Evolutionary conservation across 2,113 vertebrate genomes (phyloP).

Genomic region (Corythornis madagascariensis): DNA sequence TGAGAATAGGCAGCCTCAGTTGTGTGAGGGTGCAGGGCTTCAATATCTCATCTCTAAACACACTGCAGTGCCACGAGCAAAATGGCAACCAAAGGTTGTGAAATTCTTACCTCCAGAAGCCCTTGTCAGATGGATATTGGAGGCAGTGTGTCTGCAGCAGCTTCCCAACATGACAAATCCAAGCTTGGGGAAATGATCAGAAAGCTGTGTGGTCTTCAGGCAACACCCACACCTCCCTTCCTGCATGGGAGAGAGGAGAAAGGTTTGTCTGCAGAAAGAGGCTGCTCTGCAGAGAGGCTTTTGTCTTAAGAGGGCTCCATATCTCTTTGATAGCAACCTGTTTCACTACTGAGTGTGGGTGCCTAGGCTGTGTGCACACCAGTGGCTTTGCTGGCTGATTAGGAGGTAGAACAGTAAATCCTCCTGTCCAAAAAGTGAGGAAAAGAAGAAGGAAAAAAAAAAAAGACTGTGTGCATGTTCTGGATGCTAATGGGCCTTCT

Average conservation of each 20-base stretch:
- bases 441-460: rapidly evolving
- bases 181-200: neutral
- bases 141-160: neutral
- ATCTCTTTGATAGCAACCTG: neutral
- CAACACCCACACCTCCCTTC: neutral
- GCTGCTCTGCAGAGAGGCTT: neutral
- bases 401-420: conserved; percentile 25
- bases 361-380: neutral
- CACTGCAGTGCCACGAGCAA: neutral
- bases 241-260: neutral
- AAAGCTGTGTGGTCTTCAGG: neutral
- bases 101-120: neutral
- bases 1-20: neutral
- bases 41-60: neutral
- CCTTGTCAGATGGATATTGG: neutral
- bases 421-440: neutral
- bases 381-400: neutral
- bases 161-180: neutral
- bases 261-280: neutral
- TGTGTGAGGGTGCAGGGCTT: neutral
- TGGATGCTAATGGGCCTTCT: neutral
- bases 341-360: neutral
- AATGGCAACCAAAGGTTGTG: neutral
- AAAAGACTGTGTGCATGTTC: neutral
- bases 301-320: neutral